A percentile compares a stretch with the other conserved stretches of the same genome.
These are phyloP conservation scores for Chrysodeixis includens DNA, from an alignment of 2,888 invertebrate species.

Conservation along the genomic window DNA sequence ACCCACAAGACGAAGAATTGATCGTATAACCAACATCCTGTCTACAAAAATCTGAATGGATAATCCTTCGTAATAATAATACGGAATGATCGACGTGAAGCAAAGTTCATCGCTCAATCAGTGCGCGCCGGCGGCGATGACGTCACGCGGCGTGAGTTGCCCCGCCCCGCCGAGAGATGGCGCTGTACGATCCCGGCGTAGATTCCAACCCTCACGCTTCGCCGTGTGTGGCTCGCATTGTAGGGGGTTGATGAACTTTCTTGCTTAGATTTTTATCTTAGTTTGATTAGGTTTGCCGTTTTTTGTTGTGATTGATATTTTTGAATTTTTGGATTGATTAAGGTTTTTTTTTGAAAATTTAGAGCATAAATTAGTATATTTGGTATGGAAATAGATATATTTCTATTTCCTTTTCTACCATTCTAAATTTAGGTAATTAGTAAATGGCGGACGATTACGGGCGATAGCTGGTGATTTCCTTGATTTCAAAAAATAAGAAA, in stretches of 20 bases:
- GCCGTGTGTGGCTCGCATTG: constrained; percentile 71
- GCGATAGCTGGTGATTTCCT: too few relatives aligned
- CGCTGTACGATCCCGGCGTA: constrained; percentile 74
- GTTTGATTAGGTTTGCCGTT: constrained; percentile 25
- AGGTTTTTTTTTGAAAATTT: background rate
- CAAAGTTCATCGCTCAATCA: constrained; percentile 88
- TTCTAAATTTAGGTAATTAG: background rate
- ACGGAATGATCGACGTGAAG: constrained; percentile 81
- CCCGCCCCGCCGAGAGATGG: constrained; percentile 84
- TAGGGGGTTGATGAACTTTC: constrained; percentile 60
- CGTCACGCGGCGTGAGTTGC: constrained; percentile 83
- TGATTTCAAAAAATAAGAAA: too few relatives aligned
- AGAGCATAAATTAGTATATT: too few relatives aligned
- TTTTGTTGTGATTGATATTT: background rate
- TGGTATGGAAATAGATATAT: too few relatives aligned
- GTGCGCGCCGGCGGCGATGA: constrained; percentile 75
- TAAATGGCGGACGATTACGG: too few relatives aligned
- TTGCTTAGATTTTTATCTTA: constrained; percentile 21
- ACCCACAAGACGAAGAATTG: constrained; percentile 28
- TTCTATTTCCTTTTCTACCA: background rate
- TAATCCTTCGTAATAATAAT: constrained; percentile 85
- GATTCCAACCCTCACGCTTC: constrained; percentile 63
- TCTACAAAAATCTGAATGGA: constrained; percentile 80
- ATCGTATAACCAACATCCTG: constrained; percentile 67
- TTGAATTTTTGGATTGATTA: background rate